Evolutionary conservation across 2,888 invertebrate genomes (phyloP).

Genomic region (Napeogenes sylphis): DNA sequence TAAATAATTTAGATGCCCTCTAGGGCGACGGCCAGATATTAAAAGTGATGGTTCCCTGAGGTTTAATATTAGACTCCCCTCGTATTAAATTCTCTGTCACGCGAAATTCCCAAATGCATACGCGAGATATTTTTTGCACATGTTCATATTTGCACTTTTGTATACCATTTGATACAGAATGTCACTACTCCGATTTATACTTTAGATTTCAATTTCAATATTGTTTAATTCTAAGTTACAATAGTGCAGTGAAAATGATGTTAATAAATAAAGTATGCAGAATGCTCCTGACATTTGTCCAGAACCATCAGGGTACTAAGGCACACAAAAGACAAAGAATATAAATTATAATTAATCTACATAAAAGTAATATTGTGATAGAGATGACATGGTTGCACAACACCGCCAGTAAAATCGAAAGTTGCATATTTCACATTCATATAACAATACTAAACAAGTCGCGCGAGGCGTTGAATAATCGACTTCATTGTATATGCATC

Average conservation of each 20-base stretch:
- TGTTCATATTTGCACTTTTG: constrained; percentile 73
- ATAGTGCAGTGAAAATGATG: constrained; percentile 10
- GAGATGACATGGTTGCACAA: background rate
- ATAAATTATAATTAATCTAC: background rate
- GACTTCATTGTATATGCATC: constrained; percentile 76
- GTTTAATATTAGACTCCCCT: constrained; percentile 77
- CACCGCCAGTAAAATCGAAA: constrained; percentile 11
- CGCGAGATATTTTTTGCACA: constrained; percentile 77
- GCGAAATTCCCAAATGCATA: constrained; percentile 77
- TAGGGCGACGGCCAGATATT: constrained; percentile 75
- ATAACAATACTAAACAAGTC: constrained; percentile 57
- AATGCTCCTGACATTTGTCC: constrained; percentile 14
- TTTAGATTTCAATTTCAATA: constrained; percentile 43
- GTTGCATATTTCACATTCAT: constrained; percentile 64
- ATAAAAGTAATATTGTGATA: background rate
- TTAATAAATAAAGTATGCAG: constrained; percentile 16
- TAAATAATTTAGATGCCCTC: constrained; percentile 77
- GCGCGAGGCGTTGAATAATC: constrained; percentile 68
- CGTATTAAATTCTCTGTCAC: constrained; percentile 77
- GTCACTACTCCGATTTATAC: constrained; percentile 59
- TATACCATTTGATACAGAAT: constrained; percentile 73
- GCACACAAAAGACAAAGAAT: background rate
- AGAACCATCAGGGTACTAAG: constrained; percentile 12
- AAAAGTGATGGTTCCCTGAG: constrained; percentile 77
- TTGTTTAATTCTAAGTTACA: constrained; percentile 16